A percentile compares a stretch with the other conserved stretches of the same genome.
Evolutionary conservation across 2,113 vertebrate species (phyloP).

Genomic region (Vidua chalybeata): DNA sequence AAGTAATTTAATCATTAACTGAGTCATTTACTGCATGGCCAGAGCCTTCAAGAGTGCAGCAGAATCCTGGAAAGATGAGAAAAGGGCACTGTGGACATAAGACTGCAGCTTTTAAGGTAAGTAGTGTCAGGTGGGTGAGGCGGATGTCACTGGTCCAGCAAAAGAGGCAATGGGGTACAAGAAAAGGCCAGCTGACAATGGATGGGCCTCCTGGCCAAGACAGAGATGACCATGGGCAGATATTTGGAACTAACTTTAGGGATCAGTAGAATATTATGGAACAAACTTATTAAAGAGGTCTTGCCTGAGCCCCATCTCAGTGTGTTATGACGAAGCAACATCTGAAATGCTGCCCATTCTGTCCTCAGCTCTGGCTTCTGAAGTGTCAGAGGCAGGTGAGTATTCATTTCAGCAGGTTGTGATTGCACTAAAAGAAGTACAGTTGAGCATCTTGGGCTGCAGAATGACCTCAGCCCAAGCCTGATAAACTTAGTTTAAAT

Average conservation of each 20-base stretch:
- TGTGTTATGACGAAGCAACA: accelerated
- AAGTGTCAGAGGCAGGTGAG: not conserved
- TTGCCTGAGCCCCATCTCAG: not conserved
- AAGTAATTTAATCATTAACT: not conserved
- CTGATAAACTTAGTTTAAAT: not conserved
- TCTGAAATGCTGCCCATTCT: not conserved
- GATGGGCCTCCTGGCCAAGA: not conserved
- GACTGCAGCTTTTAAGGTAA: not conserved
- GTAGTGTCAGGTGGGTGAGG: not conserved
- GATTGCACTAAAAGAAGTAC: not conserved
- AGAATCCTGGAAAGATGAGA: not conserved
- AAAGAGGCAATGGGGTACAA: not conserved
- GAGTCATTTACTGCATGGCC: not conserved
- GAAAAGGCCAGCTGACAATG: not conserved
- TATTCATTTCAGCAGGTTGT: not conserved
- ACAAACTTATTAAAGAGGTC: not conserved
- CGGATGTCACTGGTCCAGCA: not conserved
- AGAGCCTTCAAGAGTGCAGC: not conserved
- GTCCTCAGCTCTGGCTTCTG: not conserved
- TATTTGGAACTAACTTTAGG: not conserved
- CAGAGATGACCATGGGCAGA: not conserved
- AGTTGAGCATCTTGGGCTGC: not conserved
- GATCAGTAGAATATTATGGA: not conserved
- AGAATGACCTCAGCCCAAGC: not conserved
- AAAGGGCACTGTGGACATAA: not conserved